These are phyloP conservation scores for Oreohelix idahoensis DNA, from an alignment of 1,140 invertebrate genomes.

Conservation along the genomic window DNA sequence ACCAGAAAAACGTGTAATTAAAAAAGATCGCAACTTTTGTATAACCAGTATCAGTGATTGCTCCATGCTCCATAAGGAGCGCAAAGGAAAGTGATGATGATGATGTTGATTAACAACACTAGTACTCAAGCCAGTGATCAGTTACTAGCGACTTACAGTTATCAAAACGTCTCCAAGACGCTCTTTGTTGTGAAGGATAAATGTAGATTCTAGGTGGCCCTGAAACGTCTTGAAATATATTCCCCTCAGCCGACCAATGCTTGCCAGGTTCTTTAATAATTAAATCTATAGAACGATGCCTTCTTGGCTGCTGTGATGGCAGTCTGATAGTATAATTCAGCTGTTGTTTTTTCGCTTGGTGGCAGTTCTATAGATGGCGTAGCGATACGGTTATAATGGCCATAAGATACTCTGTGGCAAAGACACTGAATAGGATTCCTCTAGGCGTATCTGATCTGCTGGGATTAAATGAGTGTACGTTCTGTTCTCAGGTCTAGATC, in stretches of 20 bases:
- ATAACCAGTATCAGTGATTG: too few species aligned
- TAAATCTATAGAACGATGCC: neutral
- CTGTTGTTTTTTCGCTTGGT: neutral
- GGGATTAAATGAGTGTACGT: neutral
- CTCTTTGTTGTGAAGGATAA: too few species aligned
- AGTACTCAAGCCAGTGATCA: too few species aligned
- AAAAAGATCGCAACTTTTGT: too few species aligned
- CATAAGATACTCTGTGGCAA: neutral
- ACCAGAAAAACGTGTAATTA: too few species aligned
- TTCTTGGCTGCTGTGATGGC: neutral
- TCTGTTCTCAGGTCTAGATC: neutral
- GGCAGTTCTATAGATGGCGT: neutral
- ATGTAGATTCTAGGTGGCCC: too few species aligned
- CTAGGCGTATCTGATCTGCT: neutral
- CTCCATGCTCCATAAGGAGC: too few species aligned
- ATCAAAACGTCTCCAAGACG: too few species aligned
- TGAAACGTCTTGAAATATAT: too few species aligned
- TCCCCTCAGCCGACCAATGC: neutral
- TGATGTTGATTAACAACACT: too few species aligned
- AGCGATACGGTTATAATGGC: neutral
- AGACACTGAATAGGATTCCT: neutral
- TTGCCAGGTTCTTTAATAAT: neutral
- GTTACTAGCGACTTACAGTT: too few species aligned
- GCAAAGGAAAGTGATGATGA: too few species aligned
- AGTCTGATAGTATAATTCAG: neutral